These are phyloP conservation scores for Eupithecia abbreviata DNA, from an alignment of 2,888 invertebrate species.

Conservation along the genomic window DNA sequence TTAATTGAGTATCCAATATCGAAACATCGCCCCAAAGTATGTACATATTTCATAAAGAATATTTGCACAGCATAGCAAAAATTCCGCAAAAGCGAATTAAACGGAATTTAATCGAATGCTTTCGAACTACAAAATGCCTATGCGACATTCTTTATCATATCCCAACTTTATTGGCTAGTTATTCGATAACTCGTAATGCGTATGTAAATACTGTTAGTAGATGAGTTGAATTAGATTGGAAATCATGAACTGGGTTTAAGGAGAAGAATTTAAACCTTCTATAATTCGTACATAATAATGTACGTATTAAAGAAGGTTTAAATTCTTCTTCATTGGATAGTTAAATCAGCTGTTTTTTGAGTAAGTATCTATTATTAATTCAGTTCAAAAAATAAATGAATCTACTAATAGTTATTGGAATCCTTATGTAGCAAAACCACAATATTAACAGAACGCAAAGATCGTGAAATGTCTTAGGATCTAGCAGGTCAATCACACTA, in stretches of 20 bases:
- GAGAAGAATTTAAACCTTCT: background rate
- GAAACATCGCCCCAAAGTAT: background rate
- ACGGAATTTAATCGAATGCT: slow-evolving; percentile 19
- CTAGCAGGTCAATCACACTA: too few relatives aligned
- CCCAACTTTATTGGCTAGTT: background rate
- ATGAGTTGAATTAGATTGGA: background rate
- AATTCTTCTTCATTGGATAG: too few relatives aligned
- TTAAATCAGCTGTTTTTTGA: too few relatives aligned
- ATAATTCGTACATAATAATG: too few relatives aligned
- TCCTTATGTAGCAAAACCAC: too few relatives aligned
- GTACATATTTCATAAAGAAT: slow-evolving; percentile 22
- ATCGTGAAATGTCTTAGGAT: too few relatives aligned
- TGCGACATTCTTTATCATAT: slow-evolving; percentile 20
- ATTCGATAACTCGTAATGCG: background rate
- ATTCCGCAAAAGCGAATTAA: slow-evolving; percentile 21
- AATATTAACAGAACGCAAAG: too few relatives aligned
- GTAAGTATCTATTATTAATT: too few relatives aligned
- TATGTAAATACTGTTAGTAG: background rate
- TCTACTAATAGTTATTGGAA: too few relatives aligned
- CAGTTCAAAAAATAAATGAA: too few relatives aligned
- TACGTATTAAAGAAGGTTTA: too few relatives aligned
- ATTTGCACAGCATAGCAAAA: slow-evolving; percentile 13
- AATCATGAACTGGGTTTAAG: background rate
- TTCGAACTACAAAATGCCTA: slow-evolving; percentile 11
- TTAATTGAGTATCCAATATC: background rate